Percentiles rank a stretch among this genome's conserved stretches.
Conservation (phyloP, 2,113 vertebrate genomes). For the Hassar affinis region DNA sequence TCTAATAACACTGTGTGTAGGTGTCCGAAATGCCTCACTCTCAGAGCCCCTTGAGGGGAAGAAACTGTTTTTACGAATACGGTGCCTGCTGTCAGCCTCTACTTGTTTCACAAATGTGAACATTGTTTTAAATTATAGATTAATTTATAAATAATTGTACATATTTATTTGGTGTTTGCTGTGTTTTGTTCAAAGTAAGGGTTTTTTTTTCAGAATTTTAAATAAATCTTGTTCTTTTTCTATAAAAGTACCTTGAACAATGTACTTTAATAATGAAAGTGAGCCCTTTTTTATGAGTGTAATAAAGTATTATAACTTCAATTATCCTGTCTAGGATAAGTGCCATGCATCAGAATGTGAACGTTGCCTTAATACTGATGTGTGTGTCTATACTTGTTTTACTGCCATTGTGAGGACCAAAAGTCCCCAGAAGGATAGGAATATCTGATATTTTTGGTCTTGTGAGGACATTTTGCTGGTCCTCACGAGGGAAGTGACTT, state of each 20-base stretch:
- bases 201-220: conserved; percentile 59
- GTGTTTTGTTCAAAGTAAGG: conserved; percentile 63
- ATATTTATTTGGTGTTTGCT: conserved; percentile 81
- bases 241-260: conserved; percentile 56
- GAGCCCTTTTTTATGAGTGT: conserved; percentile 45
- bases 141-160: conserved; percentile 80
- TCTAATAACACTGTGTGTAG: conserved; percentile 44
- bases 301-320: conserved; percentile 49
- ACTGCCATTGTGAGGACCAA: too few relatives aligned
- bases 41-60: conserved; percentile 28
- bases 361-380: not conserved
- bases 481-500: too few relatives aligned
- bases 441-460: too few relatives aligned
- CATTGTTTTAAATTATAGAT: conserved; percentile 66
- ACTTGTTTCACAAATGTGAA: conserved; percentile 53
- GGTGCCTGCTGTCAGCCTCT: conserved; percentile 50
- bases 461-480: too few relatives aligned
- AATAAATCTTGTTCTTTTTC: conserved; percentile 55
- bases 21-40: conserved; percentile 51
- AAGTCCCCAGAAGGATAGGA: too few relatives aligned
- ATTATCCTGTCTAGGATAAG: not conserved
- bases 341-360: not conserved
- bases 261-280: conserved; percentile 58
- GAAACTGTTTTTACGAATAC: conserved; percentile 52
- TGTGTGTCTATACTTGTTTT: too few relatives aligned